phyloP scores from a whole-genome alignment of 2,888 invertebrate species.

The Geophilus truncorum region DNA sequence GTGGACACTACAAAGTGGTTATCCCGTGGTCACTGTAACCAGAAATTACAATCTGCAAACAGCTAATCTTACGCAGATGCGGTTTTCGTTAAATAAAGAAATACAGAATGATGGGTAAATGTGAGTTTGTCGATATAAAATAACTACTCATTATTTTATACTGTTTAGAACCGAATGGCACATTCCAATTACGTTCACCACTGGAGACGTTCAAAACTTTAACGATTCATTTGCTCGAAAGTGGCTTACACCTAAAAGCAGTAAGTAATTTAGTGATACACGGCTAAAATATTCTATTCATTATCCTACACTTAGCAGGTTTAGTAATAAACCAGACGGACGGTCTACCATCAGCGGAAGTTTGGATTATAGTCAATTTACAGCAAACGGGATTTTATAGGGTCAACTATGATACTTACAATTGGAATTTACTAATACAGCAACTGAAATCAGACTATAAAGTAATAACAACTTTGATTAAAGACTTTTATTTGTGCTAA shows the following conservation, averaged over 20 bases:
- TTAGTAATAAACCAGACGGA: not conserved
- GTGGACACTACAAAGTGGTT: slow-evolving; percentile 36
- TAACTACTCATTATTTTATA: not conserved
- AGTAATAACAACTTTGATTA: too few relatives aligned
- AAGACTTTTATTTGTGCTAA: too few relatives aligned
- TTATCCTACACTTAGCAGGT: not conserved
- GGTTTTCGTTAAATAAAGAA: slow-evolving; percentile 13
- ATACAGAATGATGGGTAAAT: not conserved
- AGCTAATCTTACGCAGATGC: slow-evolving; percentile 33
- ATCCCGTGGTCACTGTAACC: slow-evolving; percentile 35
- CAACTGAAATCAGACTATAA: slow-evolving; percentile 36
- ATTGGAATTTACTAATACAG: slow-evolving; percentile 45
- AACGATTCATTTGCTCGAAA: not conserved
- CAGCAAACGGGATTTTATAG: slow-evolving; percentile 46
- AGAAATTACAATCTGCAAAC: slow-evolving; percentile 33
- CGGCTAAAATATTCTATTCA: too few relatives aligned
- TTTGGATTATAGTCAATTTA: slow-evolving; percentile 37
- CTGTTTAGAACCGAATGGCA: slow-evolving; percentile 13
- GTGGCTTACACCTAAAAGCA: not conserved
- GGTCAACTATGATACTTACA: slow-evolving; percentile 48
- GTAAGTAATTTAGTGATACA: not conserved
- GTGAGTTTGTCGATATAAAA: not conserved
- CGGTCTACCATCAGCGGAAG: slow-evolving; percentile 30
- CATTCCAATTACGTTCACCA: slow-evolving; percentile 35
- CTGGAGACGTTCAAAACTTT: slow-evolving; percentile 25